Evolutionary conservation across 2,113 vertebrate species (phyloP).

Genomic region (Heterotilapia buettikoferi): DNA sequence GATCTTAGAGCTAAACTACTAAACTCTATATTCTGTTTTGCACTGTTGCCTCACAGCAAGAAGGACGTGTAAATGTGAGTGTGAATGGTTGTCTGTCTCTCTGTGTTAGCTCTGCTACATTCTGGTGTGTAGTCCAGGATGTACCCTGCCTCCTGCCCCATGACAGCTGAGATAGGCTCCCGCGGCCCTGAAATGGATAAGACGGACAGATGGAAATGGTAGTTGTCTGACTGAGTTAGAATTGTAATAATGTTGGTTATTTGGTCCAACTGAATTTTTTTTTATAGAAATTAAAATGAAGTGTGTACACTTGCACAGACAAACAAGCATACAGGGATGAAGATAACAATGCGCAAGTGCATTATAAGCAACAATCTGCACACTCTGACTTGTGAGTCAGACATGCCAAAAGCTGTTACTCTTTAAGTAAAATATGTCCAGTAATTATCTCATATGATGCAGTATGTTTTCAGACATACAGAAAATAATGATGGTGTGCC

Average conservation of each 20-base stretch:
- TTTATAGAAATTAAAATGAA: not conserved
- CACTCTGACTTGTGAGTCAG: slow-evolving; percentile 47
- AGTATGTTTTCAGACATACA: slow-evolving; percentile 36
- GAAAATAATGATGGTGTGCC: slow-evolving; percentile 56
- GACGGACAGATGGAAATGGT: not conserved
- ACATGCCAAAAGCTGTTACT: slow-evolving; percentile 53
- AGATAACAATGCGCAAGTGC: not conserved
- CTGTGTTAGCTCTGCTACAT: not conserved
- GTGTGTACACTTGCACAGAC: not conserved
- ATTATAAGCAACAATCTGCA: slow-evolving; percentile 33
- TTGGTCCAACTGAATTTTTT: not conserved
- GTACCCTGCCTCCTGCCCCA: not conserved
- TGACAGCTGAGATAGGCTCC: not conserved
- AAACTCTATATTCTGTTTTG: not conserved
- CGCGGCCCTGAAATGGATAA: not conserved
- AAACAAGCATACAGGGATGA: not conserved
- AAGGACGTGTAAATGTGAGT: not conserved
- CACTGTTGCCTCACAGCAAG: not conserved
- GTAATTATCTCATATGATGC: slow-evolving; percentile 57
- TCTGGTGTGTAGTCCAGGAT: not conserved
- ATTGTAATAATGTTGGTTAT: not conserved
- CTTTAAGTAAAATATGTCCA: slow-evolving; percentile 53
- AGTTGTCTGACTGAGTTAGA: not conserved
- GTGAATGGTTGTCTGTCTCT: not conserved
- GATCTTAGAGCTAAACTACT: not conserved